phyloP scores from a whole-genome alignment of 2,113 vertebrate species.

The Ageneiosus marmoratus region DNA sequence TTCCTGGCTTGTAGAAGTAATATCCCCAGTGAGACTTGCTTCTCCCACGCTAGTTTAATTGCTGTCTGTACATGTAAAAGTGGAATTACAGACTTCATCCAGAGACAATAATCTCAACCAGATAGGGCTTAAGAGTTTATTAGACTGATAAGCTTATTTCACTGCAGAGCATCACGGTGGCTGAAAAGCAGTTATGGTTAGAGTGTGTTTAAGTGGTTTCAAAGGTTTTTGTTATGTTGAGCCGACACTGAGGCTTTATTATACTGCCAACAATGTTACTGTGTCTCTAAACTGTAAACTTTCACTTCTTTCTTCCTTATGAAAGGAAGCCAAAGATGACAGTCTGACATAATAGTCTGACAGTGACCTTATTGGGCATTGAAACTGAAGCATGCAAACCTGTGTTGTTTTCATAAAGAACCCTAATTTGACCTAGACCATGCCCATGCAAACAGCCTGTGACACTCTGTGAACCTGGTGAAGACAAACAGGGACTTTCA shows the following conservation, averaged over 20 bases:
- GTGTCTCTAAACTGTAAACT: constrained; percentile 31
- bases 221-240: not conserved
- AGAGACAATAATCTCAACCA: not conserved
- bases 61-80: not conserved
- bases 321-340: constrained; percentile 3
- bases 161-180: not conserved
- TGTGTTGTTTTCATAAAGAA: constrained; percentile 42
- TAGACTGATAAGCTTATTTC: not conserved
- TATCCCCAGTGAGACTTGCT: not conserved
- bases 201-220: constrained; percentile 40
- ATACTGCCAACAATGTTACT: constrained; percentile 7
- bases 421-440: not conserved
- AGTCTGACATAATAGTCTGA: not conserved
- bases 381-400: constrained; percentile 52
- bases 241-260: not conserved
- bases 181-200: not conserved
- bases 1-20: not conserved
- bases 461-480: not conserved
- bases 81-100: not conserved
- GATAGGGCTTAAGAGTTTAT: not conserved
- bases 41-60: not conserved
- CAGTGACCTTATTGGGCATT: constrained; percentile 49
- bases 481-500: not conserved
- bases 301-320: not conserved
- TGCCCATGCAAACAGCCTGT: not conserved